Base-by-base conservation (phyloP, 2,888 invertebrate species). In the Calliphora vomitoria region DNA sequence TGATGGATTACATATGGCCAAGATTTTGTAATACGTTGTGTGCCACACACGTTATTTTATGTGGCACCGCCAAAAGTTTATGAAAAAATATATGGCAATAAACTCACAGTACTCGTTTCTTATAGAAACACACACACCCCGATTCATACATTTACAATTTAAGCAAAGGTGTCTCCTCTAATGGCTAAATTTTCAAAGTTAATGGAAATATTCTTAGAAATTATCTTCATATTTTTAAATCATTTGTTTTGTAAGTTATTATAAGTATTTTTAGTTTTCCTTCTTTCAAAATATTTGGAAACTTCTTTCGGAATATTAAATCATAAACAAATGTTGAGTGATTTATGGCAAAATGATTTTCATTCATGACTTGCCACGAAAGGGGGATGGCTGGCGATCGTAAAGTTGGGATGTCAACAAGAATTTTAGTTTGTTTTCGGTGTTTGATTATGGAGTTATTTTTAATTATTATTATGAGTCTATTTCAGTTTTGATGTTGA, bases 1-100 rank as follows among this genome's bases (percentile, higher is more conserved):
- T 79, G 82, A 82, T 83, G 84, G 44, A 85, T 85, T 85, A 55
- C 87, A 87, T 79, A 74, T 85, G 87, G 72, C 62, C 58, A 68
- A 69, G 31, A 79, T 84, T 82, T 86, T 86, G 82, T 86, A 81
- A 76, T 69, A 58, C 0, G 0, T 2, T 1, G 10, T 35, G 20
- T 69, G n/a, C 58, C 47, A 47, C 20, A 44, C 47, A 31, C 10
- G 11, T 47, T 8, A 3, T 13, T 25, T 11, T 13, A 58, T 25
- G 25, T 58, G 41, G 72, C 18, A 50, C 8, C 8, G 47, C 15
- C 20, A 53, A 69, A 50, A n/a, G 11, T 35, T 18, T 18, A 55
- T 69, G 3, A 15, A 50, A 15, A 50, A 62, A 50, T 47, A 64
- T 25, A 25, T 25, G 25, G 25, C 25, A 25, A 25, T 25, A 5